Evolutionary conservation across 1,140 invertebrate genomes (phyloP).

Genomic region (Hesperophylax magnus): DNA sequence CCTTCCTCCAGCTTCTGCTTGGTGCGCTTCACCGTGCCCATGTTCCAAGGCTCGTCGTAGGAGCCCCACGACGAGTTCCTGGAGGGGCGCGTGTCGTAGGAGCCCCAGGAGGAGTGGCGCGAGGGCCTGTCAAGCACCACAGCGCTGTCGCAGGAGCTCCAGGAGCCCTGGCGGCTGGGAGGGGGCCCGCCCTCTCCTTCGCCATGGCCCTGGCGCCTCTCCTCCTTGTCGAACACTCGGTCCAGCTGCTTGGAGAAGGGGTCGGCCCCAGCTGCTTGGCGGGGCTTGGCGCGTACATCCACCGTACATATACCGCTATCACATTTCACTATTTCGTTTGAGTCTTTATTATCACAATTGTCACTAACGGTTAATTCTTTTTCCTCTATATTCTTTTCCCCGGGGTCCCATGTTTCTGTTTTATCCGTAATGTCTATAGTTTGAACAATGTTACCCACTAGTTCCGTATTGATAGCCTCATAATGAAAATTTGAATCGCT

Average conservation of each 20-base stretch:
- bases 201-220: slow-evolving; percentile 72
- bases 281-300: slow-evolving; percentile 65
- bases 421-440: slow-evolving; percentile 67
- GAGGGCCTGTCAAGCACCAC: slow-evolving; percentile 78
- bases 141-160: slow-evolving; percentile 85
- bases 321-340: slow-evolving; percentile 70
- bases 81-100: slow-evolving; percentile 78
- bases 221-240: slow-evolving; percentile 81
- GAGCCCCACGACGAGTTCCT: slow-evolving; percentile 83
- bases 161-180: slow-evolving; percentile 80
- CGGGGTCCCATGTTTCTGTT: slow-evolving; percentile 77
- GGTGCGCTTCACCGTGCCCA: slow-evolving; percentile 79
- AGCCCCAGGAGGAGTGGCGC: slow-evolving; percentile 88
- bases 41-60: slow-evolving; percentile 79
- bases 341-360: slow-evolving; percentile 60
- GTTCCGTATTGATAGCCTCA: slow-evolving; percentile 43
- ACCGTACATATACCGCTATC: slow-evolving; percentile 66
- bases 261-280: slow-evolving; percentile 70
- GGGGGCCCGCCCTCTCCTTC: slow-evolving; percentile 68
- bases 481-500: slow-evolving; percentile 58
- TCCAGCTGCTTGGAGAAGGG: slow-evolving; percentile 81
- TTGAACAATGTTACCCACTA: slow-evolving; percentile 44
- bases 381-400: slow-evolving; percentile 63
- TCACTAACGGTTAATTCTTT: slow-evolving; percentile 11
- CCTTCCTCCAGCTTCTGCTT: slow-evolving; percentile 82